Evolutionary conservation across 2,797 vertebrate species (phyloP), one percentile per base, ranked within the genome.

Genomic region (Sebastes variabilis): DNA sequence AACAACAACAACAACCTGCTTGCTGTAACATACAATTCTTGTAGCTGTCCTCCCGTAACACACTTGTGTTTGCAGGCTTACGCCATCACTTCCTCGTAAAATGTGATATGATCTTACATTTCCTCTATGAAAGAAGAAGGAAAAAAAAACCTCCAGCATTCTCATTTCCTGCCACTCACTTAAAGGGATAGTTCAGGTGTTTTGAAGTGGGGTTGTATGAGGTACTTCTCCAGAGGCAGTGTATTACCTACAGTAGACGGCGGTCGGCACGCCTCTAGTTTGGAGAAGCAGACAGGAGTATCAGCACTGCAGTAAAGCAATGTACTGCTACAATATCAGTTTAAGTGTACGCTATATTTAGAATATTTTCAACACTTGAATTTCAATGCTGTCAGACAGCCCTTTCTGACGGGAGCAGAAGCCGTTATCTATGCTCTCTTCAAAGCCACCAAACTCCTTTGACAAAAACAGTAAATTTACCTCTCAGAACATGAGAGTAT

Each of bases 41-140:
- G 81, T 90, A 91, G 80, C 87, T n/a, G 82, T 92, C 90, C 91
- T 90, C 85, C 92, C 84, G 87, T 94, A 89, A 93, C 91, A 93
- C 92, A 86, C 77, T 77, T 75, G 85, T 86, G 87, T 90, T 90
- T 88, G 89, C 85, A 66, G 86, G 89, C 85, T 70, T 78, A 34
- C 20, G 59, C 83, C 83, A 75, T 86, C 89, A 87, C 82, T 75
- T 89, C 82, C 80, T 89, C 38, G 69, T 90, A 81, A 46, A 87
- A 81, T 83, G 86, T 90, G 82, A 90, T 84, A 70, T 29, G 55
- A 89, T 74, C 80, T 82, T 75, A 77, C 78, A 78, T 85, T 83
- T 87, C 86, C 77, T 72, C 58, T 22, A 34, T 69, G 29, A 49
- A 65, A 60, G 77, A 66, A 14, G 64, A 20, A 66, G 12, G 55